Conservation (phyloP, 2,888 invertebrate species). For the Pherbina coryleti region DNA sequence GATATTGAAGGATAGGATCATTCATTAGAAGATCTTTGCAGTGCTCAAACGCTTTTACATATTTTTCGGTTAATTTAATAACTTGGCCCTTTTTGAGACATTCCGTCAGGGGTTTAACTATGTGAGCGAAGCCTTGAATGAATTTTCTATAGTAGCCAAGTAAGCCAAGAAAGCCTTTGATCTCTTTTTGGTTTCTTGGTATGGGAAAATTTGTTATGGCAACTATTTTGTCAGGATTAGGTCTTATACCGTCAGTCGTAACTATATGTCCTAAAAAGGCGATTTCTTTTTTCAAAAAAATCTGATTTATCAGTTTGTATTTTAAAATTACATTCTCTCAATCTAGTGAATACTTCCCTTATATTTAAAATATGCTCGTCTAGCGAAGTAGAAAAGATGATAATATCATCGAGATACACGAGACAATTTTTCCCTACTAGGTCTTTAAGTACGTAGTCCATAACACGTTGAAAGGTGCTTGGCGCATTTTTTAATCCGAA, state of each 20-base stretch:
- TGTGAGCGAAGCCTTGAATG: too few species aligned
- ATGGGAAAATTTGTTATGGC: not conserved
- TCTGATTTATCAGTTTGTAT: slow-evolving; percentile 37
- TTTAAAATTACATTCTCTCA: slow-evolving; percentile 32
- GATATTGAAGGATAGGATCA: too few species aligned
- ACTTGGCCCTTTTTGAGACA: slow-evolving; percentile 28
- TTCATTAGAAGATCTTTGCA: slow-evolving; percentile 32
- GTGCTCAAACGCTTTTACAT: slow-evolving; percentile 37
- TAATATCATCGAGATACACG: slow-evolving; percentile 38
- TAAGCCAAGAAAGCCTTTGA: too few species aligned
- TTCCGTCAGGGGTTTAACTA: too few species aligned
- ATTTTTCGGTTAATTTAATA: not conserved
- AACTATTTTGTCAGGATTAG: not conserved
- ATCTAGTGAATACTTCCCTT: slow-evolving; percentile 22
- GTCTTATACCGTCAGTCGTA: not conserved
- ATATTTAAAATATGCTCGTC: slow-evolving; percentile 35
- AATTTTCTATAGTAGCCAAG: too few species aligned
- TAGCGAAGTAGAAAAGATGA: slow-evolving; percentile 32
- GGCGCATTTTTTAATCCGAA: too few species aligned
- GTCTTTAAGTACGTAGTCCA: too few species aligned
- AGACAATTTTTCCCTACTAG: too few species aligned
- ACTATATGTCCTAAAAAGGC: too few species aligned
- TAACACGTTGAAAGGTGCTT: too few species aligned
- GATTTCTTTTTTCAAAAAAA: too few species aligned
- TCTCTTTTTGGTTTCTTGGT: not conserved